A percentile compares a stretch with the other conserved stretches of the same genome.
Evolutionary conservation across 1,140 invertebrate genomes (phyloP).

Genomic region (Elymnias hypermnestra): DNA sequence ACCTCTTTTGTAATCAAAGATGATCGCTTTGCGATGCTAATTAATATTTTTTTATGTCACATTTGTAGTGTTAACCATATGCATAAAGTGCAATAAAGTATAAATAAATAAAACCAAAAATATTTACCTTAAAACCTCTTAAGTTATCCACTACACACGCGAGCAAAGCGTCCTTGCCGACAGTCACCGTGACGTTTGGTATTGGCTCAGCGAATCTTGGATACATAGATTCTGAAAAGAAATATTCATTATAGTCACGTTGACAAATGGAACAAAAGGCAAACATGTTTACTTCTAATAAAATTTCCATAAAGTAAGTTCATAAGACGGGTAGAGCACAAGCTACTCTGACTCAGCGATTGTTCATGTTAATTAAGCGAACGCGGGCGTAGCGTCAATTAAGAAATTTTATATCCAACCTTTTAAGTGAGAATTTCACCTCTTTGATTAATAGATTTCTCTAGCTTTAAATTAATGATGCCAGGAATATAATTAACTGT

Average conservation of each 20-base stretch:
- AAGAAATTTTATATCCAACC: conserved; percentile 6
- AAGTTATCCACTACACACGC: conserved; percentile 96
- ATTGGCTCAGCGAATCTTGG: conserved; percentile 93
- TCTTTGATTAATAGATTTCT: conserved; percentile 3
- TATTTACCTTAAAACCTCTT: conserved; percentile 91
- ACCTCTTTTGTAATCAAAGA: too few species aligned
- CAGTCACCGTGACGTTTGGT: conserved; percentile 94
- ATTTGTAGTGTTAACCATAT: too few species aligned
- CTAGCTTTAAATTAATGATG: not conserved
- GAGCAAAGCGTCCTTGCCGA: conserved; percentile 91
- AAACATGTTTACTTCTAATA: conserved; percentile 26
- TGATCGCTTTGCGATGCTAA: too few species aligned
- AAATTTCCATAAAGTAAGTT: conserved; percentile 16
- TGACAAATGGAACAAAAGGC: conserved; percentile 11
- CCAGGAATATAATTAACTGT: not conserved
- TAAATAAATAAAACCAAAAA: too few species aligned
- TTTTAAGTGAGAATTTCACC: conserved; percentile 1
- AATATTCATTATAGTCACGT: conserved; percentile 23
- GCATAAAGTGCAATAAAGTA: too few species aligned
- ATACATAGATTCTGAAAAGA: conserved; percentile 76
- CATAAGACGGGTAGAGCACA: conserved; percentile 16
- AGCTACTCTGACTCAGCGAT: conserved; percentile 2
- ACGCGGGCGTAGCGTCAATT: conserved; percentile 4
- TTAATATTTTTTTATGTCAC: too few species aligned
- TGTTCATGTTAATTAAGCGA: conserved; percentile 12